Percentiles rank a stretch among this genome's conserved stretches.
phyloP scores from a whole-genome alignment of 2,113 vertebrate species.

The Hypanus sabinus region DNA sequence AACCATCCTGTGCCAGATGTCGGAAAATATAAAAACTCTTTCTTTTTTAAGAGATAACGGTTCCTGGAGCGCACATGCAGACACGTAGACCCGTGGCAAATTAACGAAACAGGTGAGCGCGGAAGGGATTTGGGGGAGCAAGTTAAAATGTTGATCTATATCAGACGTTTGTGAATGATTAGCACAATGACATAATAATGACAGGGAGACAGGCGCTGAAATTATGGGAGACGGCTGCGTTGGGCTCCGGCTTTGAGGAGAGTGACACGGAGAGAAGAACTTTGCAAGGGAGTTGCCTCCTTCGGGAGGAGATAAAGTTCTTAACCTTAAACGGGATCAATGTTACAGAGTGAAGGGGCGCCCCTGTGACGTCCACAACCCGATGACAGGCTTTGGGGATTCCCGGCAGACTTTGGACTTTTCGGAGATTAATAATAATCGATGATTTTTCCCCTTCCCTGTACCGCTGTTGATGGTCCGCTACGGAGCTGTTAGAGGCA shows the following conservation, averaged over 20 bases:
- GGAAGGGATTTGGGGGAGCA: too few species aligned
- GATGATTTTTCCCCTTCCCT: not conserved
- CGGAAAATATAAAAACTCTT: not conserved
- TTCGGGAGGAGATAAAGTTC: too few species aligned
- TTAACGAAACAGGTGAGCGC: not conserved
- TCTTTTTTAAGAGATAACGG: too few species aligned
- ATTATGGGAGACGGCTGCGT: not conserved
- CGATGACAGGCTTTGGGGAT: not conserved
- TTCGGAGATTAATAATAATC: not conserved
- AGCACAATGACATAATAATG: slow-evolving; percentile 20
- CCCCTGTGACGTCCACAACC: slow-evolving; percentile 9
- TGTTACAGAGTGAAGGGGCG: not conserved
- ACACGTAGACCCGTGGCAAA: too few species aligned
- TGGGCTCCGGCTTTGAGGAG: not conserved
- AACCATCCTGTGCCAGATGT: not conserved
- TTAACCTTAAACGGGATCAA: not conserved
- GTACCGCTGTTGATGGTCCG: not conserved
- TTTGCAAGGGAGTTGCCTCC: not conserved
- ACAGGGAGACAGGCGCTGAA: not conserved
- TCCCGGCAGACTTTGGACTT: not conserved
- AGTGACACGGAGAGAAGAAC: too few species aligned
- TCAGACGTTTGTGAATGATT: not conserved
- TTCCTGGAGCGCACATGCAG: too few species aligned
- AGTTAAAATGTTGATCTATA: too few species aligned
- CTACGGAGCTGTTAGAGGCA: not conserved